Percentiles rank a stretch among this genome's conserved stretches.
Evolutionary conservation across 2,113 vertebrate genomes (phyloP).

Genomic region (Prionailurus bengalensis): DNA sequence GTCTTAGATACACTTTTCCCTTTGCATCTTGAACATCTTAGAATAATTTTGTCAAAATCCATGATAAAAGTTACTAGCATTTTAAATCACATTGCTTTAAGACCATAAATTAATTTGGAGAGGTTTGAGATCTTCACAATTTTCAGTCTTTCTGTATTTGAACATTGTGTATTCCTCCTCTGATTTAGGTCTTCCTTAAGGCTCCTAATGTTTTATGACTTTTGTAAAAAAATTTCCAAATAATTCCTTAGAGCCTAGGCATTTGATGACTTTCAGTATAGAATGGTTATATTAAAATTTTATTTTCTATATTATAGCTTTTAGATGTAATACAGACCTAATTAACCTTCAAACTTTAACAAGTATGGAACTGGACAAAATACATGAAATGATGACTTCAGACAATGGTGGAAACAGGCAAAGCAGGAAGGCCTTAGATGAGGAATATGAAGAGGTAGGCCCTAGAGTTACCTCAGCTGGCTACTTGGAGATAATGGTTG

Average conservation of each 20-base stretch:
- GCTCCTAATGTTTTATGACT: not conserved
- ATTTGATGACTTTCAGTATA: not conserved
- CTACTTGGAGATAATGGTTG: not conserved
- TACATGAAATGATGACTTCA: not conserved
- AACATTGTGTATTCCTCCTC: not conserved
- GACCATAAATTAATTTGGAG: not conserved
- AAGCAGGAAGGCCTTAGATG: not conserved
- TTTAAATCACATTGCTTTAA: not conserved
- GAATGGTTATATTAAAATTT: conserved; percentile 1
- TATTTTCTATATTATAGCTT: not conserved
- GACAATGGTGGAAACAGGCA: not conserved
- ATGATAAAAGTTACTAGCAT: not conserved
- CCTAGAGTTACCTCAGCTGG: not conserved
- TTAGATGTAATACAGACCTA: not conserved
- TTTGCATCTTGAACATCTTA: not conserved
- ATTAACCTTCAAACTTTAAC: not conserved
- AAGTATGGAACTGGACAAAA: not conserved
- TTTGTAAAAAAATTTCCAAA: conserved; percentile 9
- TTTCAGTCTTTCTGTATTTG: not conserved
- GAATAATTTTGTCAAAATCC: not conserved
- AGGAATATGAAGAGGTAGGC: not conserved
- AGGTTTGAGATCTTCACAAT: not conserved
- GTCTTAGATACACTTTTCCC: not conserved
- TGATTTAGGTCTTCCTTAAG: not conserved
- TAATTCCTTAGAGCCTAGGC: not conserved